These are phyloP conservation scores for Gadopsis bispinosus DNA, from an alignment of 2,797 vertebrate species.

Conservation along the genomic window DNA sequence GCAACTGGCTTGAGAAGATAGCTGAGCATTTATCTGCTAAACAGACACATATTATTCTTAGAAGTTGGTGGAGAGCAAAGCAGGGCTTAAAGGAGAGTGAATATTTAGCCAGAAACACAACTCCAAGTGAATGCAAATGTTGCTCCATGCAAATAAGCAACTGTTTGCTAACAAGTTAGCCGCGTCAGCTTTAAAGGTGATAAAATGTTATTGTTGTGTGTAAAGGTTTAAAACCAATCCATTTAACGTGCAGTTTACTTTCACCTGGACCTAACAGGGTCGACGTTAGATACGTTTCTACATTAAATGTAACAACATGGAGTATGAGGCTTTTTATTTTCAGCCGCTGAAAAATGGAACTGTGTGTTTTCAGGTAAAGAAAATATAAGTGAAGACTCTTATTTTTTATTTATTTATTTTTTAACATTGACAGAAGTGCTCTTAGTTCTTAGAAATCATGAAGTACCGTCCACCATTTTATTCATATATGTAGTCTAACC, in stretches of 20 bases:
- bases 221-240: too few species aligned
- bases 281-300: not conserved
- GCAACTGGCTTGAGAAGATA: not conserved
- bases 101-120: not conserved
- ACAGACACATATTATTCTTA: too few species aligned
- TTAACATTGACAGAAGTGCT: conserved; percentile 1
- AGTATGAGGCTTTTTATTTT: not conserved
- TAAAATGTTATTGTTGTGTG: too few species aligned
- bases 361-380: not conserved
- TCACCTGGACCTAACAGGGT: not conserved
- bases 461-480: conserved; percentile 11
- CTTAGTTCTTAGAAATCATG: not conserved
- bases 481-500: not conserved
- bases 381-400: too few species aligned
- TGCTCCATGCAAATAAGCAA: not conserved
- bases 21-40: too few species aligned
- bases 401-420: too few species aligned
- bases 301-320: too few species aligned
- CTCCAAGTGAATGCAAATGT: not conserved
- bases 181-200: too few species aligned
- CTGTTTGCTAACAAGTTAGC: not conserved
- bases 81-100: not conserved
- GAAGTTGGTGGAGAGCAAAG: not conserved
- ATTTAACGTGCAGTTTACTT: not conserved
- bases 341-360: not conserved